Conservation (phyloP, 1,140 invertebrate genomes). For the Apis laboriosa region DNA sequence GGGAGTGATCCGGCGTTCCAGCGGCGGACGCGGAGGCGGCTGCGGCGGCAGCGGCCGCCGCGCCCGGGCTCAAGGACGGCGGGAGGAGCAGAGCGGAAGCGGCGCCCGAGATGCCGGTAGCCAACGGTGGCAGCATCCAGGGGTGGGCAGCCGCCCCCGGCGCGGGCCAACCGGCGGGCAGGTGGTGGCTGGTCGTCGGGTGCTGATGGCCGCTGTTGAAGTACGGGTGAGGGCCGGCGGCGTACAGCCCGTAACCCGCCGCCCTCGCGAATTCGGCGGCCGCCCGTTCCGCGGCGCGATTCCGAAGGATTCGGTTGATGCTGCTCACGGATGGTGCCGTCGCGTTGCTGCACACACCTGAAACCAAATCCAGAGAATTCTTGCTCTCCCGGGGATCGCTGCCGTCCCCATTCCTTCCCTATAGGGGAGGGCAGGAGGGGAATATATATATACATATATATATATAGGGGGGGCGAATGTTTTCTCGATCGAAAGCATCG, state of each 20-base stretch:
- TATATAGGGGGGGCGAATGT: no score
- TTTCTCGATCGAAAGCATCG: no score
- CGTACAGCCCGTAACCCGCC: constrained; percentile 93
- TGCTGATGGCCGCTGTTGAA: constrained; percentile 75
- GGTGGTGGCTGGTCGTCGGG: constrained; percentile 77
- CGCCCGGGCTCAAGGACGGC: constrained; percentile 78
- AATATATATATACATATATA: no score
- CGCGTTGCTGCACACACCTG: constrained; percentile 94
- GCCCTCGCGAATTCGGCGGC: constrained; percentile 95
- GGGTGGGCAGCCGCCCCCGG: constrained; percentile 77
- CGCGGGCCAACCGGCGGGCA: constrained; percentile 78
- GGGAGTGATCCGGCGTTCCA: constrained; percentile 79
- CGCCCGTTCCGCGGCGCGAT: constrained; percentile 94
- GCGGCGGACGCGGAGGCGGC: constrained; percentile 78
- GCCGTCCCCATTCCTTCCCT: no score
- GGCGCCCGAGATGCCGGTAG: constrained; percentile 76
- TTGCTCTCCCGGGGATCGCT: neutral
- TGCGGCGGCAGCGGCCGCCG: constrained; percentile 76
- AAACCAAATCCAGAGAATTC: neutral
- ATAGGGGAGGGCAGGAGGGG: no score
- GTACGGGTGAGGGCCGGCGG: constrained; percentile 85
- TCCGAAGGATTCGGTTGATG: constrained; percentile 95
- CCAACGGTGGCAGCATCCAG: constrained; percentile 79
- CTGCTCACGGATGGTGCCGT: constrained; percentile 95
- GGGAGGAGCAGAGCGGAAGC: constrained; percentile 79